Base-by-base conservation (phyloP, 2,888 invertebrate genomes). In the Drymonia ruficornis region DNA sequence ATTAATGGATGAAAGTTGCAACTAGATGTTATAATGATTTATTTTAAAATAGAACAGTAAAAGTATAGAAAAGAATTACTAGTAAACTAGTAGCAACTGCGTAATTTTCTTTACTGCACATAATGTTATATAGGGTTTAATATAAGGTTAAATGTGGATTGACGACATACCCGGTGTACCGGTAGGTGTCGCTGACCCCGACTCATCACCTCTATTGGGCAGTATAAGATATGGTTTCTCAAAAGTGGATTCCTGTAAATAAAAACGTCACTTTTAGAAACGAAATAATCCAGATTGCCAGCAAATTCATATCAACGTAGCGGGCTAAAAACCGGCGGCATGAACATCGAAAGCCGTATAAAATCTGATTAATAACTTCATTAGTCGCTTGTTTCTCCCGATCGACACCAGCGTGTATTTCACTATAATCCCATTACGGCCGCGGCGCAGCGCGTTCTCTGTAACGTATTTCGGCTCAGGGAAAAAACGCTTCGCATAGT, bases 301-400 rank as follows among this genome's bases (percentile, higher is more conserved):
- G 53, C 50, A 76, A 74, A 74, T 73, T 72, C 74, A 78, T 76
- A 80, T 74, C 72, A 68, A 63, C 68, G 62, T 61, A 65, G 61
- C 63, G 65, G 61, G 73, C 72, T 70, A 79, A 87, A 86, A 86
- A 72, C 75, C 76, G 69, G 67, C 76, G 74, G 60, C 67, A 76
- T 74, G 83, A 72, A 81, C 80, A 83, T 84, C 81, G 84, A 86
- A 87, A 89, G 86, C 87, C 81, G 84, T 76, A 77, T 86, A 80
- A 85, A 89, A 90, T 83, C 83, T 89, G 91, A 93, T 93, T 91
- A 92, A 92, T 91, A 93, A 93, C 92, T 93, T 91, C 87, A 93
- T 93, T 93, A 93, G 87, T 85, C 82, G 86, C 89, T 84, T 86
- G 88, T 90, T 89, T 87, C 89, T 89, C 87, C 80, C 91, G 89